Percentiles rank a stretch among this genome's conserved stretches.
These are phyloP conservation scores for Microchirus variegatus DNA, from an alignment of 2,797 vertebrate genomes.

Conservation along the genomic window DNA sequence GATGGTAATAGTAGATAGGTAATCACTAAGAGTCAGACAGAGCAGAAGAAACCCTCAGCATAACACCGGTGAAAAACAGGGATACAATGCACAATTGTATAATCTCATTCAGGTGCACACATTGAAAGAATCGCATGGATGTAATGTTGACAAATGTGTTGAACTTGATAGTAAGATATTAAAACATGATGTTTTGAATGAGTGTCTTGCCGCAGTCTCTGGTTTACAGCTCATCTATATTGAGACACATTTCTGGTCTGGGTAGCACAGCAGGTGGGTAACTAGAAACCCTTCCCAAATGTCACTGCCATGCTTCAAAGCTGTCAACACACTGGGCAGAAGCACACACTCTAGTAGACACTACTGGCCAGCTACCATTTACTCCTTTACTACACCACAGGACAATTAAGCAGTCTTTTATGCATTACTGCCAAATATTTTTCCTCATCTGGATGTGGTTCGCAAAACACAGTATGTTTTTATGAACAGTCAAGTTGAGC, in stretches of 20 bases:
- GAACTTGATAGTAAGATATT: constrained; percentile 11
- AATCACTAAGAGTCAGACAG: no score
- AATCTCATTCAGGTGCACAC: constrained; percentile 5
- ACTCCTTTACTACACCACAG: constrained; percentile 45
- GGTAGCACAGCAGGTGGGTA: constrained; percentile 65
- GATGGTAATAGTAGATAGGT: no score
- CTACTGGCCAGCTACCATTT: constrained; percentile 41
- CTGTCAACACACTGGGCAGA: constrained; percentile 70
- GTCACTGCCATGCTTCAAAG: constrained; percentile 72
- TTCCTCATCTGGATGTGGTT: constrained; percentile 12
- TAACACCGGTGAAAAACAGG: no score
- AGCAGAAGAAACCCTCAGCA: no score
- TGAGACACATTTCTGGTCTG: constrained; percentile 57
- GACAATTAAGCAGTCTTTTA: constrained; percentile 45
- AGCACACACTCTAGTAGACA: constrained; percentile 43
- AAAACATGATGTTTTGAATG: constrained; percentile 30
- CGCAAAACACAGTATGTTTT: neutral
- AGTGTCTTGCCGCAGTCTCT: constrained; percentile 17
- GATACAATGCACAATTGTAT: neutral
- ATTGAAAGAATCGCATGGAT: constrained; percentile 5
- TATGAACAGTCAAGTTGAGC: no score
- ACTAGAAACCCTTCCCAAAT: constrained; percentile 76
- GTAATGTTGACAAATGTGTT: constrained; percentile 8
- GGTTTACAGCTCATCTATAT: constrained; percentile 53
- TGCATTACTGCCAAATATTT: constrained; percentile 36